Conservation (phyloP, 2,113 vertebrate species). For the Percopsis transmontana region DNA sequence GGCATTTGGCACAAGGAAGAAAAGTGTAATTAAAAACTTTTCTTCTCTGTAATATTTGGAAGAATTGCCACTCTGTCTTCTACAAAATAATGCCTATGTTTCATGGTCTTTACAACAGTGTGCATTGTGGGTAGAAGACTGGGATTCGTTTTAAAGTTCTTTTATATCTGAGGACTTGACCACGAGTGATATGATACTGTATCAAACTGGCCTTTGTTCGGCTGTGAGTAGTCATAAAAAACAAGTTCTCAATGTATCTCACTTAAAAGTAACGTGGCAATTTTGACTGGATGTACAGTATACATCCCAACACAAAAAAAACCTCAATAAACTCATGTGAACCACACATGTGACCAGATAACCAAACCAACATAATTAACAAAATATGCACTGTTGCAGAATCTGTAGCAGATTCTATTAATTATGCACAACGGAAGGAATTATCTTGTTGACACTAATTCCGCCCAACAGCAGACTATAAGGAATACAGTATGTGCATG, state of each 20-base stretch:
- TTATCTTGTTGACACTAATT: conserved; percentile 5
- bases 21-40: conserved; percentile 28
- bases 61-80: conserved; percentile 22
- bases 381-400: background rate
- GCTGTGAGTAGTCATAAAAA: conserved; percentile 2
- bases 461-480: conserved; percentile 1
- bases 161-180: conserved; percentile 30
- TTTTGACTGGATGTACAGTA: conserved; percentile 13
- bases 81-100: conserved; percentile 15
- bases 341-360: conserved; percentile 17
- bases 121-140: conserved; percentile 54
- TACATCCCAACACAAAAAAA: background rate
- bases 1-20: conserved; percentile 10
- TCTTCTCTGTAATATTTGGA: conserved; percentile 42
- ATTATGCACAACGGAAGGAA: conserved; percentile 21
- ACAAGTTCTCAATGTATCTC: conserved; percentile 30
- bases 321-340: conserved; percentile 14
- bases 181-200: conserved; percentile 15
- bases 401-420: conserved; percentile 1
- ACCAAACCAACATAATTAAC: background rate
- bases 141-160: conserved; percentile 47
- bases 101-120: conserved; percentile 7
- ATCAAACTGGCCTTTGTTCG: conserved; percentile 47
- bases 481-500: background rate
- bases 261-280: conserved; percentile 19